Percentiles rank a stretch among this genome's conserved stretches.
These are phyloP conservation scores for Caenorhabditis macrosperma DNA, from an alignment of 2,888 invertebrate species.

Conservation along the genomic window DNA sequence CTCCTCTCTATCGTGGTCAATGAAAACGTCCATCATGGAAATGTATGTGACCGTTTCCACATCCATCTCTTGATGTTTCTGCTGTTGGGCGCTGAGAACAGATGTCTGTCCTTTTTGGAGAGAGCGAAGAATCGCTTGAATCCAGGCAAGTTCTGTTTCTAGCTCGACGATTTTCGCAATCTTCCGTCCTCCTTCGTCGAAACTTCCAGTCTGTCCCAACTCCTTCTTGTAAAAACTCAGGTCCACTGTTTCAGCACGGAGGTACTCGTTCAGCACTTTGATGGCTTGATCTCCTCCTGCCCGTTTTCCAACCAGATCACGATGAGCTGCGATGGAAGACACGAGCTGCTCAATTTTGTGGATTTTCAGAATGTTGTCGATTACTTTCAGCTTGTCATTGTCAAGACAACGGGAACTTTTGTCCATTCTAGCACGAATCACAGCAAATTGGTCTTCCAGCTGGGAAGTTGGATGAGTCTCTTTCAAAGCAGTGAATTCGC, in stretches of 20 bases:
- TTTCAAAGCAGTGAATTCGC: conserved; percentile 37
- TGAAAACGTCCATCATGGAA: conserved; percentile 31
- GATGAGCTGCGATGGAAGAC: not conserved
- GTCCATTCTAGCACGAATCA: conserved; percentile 28
- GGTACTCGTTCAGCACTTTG: not conserved
- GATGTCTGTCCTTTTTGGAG: conserved; percentile 28
- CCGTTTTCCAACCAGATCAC: conserved; percentile 5
- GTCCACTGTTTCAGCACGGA: not conserved
- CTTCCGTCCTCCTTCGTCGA: conserved; percentile 25
- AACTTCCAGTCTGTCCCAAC: not conserved
- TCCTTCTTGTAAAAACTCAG: not conserved
- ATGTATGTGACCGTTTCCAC: conserved; percentile 39
- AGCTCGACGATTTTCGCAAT: conserved; percentile 22
- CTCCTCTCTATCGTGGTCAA: conserved; percentile 42
- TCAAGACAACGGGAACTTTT: conserved; percentile 15
- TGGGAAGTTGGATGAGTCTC: conserved; percentile 29
- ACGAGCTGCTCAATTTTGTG: conserved; percentile 35
- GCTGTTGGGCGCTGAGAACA: not conserved
- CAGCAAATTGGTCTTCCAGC: conserved; percentile 33
- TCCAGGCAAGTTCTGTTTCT: conserved; percentile 15
- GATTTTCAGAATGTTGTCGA: conserved; percentile 32
- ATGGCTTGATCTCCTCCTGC: conserved; percentile 15
- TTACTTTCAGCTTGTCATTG: conserved; percentile 21
- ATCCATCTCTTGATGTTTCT: conserved; percentile 2
- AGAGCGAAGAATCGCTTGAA: conserved; percentile 24